Conservation (phyloP, 2,113 vertebrate genomes). For the Jacana jacana region DNA sequence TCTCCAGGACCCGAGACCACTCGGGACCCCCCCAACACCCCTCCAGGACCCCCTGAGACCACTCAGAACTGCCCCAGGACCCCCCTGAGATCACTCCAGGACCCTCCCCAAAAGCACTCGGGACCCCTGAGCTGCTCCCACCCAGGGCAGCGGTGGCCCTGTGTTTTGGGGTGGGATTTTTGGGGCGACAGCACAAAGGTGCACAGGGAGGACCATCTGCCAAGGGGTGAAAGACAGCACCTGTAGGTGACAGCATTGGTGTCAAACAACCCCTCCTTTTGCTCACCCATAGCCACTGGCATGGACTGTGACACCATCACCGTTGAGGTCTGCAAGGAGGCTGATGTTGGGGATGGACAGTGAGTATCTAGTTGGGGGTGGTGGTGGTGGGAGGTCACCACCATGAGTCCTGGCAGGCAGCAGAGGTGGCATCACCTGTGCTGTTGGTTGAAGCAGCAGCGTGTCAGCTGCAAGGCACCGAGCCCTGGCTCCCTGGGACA, state of each 20-base stretch:
- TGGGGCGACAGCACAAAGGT: neutral
- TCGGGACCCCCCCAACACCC: no score
- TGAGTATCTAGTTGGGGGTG: conserved; percentile 40
- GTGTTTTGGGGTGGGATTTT: neutral
- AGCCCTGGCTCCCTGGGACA: rapidly evolving
- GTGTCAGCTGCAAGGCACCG: rapidly evolving
- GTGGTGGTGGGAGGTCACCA: no score
- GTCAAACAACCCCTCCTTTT: neutral
- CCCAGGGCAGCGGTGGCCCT: rapidly evolving
- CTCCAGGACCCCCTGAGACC: no score
- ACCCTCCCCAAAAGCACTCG: no score
- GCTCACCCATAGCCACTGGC: rapidly evolving
- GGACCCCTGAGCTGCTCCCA: rapidly evolving
- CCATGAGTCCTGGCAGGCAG: neutral
- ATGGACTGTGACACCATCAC: conserved; percentile 50
- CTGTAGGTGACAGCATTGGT: neutral
- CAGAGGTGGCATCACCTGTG: neutral
- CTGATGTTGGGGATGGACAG: conserved; percentile 84
- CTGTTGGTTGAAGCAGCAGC: neutral
- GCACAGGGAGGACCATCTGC: rapidly evolving
- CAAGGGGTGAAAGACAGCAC: rapidly evolving
- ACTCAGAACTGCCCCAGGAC: no score
- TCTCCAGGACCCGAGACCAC: no score
- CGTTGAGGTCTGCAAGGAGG: conserved; percentile 76
- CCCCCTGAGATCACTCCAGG: no score